A percentile compares a stretch with the other conserved stretches of the same genome.
Evolutionary conservation across 2,113 vertebrate species (phyloP).

Genomic region (Papio anubis): DNA sequence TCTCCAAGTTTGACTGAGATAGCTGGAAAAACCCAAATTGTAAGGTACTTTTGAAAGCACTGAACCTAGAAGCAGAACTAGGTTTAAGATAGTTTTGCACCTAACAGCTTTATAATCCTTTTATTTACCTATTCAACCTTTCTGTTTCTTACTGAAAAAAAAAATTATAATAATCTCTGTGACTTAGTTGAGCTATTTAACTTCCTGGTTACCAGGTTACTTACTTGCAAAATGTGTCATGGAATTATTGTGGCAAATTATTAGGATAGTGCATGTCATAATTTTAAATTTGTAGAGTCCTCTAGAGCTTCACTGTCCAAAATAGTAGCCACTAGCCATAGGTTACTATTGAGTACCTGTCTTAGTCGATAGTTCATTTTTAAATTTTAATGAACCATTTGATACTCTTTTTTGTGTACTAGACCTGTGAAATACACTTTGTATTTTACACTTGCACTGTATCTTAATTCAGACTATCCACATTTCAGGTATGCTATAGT

Average conservation of each 20-base stretch:
- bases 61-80: neutral
- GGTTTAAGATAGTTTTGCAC: neutral
- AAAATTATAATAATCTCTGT: neutral
- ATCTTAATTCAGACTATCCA: no score
- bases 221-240: neutral
- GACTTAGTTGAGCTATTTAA: neutral
- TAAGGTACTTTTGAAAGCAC: neutral
- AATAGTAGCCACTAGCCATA: neutral
- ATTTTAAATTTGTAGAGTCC: neutral
- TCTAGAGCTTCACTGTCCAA: neutral
- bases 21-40: neutral
- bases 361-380: neutral
- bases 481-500: no score
- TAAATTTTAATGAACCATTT: no score
- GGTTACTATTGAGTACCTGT: neutral
- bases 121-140: neutral
- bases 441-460: no score
- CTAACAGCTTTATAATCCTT: neutral
- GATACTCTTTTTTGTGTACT: no score
- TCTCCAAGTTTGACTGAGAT: neutral
- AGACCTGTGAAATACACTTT: no score
- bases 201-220: neutral
- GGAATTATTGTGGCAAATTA: neutral
- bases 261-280: neutral
- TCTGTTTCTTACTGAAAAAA: neutral